These are phyloP conservation scores for Nemapogon koenigi DNA, from an alignment of 2,888 invertebrate species.

Conservation along the genomic window DNA sequence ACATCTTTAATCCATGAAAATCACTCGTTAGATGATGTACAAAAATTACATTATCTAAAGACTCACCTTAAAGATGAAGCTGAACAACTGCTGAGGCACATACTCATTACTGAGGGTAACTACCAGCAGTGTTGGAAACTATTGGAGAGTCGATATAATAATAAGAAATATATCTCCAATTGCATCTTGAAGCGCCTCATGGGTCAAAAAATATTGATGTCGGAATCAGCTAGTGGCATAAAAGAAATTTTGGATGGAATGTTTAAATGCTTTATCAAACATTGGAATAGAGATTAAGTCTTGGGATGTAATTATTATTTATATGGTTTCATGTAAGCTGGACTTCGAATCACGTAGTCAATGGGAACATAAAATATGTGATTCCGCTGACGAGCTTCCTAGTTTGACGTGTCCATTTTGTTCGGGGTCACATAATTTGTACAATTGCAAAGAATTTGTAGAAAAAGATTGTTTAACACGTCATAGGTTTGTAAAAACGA, in stretches of 20 bases:
- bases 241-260: conserved; percentile 10
- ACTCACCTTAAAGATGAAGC: conserved; percentile 12
- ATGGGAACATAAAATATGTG: not conserved
- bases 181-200: conserved; percentile 9
- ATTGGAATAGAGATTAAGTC: conserved; percentile 4
- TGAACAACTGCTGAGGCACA: conserved; percentile 10
- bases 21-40: conserved; percentile 7
- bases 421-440: too few species aligned
- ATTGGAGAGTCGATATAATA: conserved; percentile 3
- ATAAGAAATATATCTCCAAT: conserved; percentile 5
- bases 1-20: conserved; percentile 8
- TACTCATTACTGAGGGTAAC: not conserved
- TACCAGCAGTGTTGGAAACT: conserved; percentile 6
- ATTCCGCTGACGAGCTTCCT: not conserved
- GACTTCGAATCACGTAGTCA: not conserved
- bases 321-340: not conserved
- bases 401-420: too few species aligned
- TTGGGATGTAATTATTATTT: conserved; percentile 8
- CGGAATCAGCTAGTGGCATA: conserved; percentile 3
- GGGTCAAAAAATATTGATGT: not conserved
- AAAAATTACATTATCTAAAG: conserved; percentile 12
- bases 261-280: conserved; percentile 7
- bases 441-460: too few species aligned
- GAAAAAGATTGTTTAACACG: too few species aligned
- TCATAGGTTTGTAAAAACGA: too few species aligned